Evolutionary conservation across 2,888 invertebrate genomes (phyloP), one percentile per base, ranked within the genome.

Genomic region (Apodemia mormo): DNA sequence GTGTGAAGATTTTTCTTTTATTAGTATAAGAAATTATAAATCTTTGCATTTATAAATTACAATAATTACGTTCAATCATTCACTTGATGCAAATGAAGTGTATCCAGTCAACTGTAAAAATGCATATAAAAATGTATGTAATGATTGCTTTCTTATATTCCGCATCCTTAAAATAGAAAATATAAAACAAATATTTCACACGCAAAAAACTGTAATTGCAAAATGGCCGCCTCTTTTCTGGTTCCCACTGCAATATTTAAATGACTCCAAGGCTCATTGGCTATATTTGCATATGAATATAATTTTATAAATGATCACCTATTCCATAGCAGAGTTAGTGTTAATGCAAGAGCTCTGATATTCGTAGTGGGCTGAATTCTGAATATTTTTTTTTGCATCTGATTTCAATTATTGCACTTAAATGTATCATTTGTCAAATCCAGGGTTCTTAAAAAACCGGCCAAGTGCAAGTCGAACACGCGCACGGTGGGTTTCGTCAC

Each of bases 241-340:
- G 29, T 58, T 58, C 58, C 58, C 58, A 58, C 58, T 58, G 29
- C 29, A 58, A 58, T 58, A 58, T 58, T 58, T 58, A 58, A 58
- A 58, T 58, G 29, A 58, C 10, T 22, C 58, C 58, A 58, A 58
- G 58, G 58, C 58, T 58, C 58, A 58, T 58, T 58, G 58, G 2
- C 10, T 58, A 29, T 30, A 58, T 58, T 58, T 58, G 29, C 58
- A 58, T 58, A 58, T 58, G 58, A 58, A 58, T 58, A 29, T 58
- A 29, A 30, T 4, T 58, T 30, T 22, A 29, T 29, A 14, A 52
- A n/a, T 29, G 29, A 9, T 22, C 56, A 29, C 7, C 22, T 56
- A 29, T 29, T 56, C 29, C 43, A 43, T 43, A 43, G 8, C 8
- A 8, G 43, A 0, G 43, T 43, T 8, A 43, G 43, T 9, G 8